Conservation (phyloP, 2,888 invertebrate genomes). For the Cephalotes varians region DNA sequence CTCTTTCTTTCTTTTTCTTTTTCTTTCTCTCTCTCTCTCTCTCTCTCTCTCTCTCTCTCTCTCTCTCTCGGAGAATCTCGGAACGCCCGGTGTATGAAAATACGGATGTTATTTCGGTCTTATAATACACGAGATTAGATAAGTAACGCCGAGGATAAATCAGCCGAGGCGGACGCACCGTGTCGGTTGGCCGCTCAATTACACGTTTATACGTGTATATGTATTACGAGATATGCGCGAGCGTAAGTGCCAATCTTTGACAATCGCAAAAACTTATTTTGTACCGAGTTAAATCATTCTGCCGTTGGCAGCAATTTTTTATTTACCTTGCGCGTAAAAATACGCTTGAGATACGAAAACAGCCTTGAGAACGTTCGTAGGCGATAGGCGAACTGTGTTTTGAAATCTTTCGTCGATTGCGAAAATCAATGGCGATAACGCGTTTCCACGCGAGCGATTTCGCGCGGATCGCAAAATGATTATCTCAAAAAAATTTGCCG, state of each 20-base stretch:
- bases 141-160: conserved; percentile 37
- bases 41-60: too few relatives aligned
- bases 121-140: conserved; percentile 39
- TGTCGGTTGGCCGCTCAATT: background rate
- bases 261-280: conserved; percentile 27
- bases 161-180: background rate
- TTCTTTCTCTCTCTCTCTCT: too few relatives aligned
- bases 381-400: conserved; percentile 11
- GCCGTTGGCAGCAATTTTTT: conserved; percentile 14
- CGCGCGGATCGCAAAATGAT: background rate
- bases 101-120: conserved; percentile 40
- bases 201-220: conserved; percentile 6
- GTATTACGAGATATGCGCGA: conserved; percentile 3
- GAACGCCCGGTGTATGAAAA: conserved; percentile 13
- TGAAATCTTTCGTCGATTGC: background rate
- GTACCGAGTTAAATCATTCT: background rate
- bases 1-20: too few relatives aligned
- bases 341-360: conserved; percentile 2
- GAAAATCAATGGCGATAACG: conserved; percentile 13
- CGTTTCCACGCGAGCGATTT: background rate
- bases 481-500: background rate
- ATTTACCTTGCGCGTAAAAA: background rate
- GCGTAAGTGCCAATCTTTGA: background rate
- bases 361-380: conserved; percentile 26
- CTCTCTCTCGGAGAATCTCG: background rate